These are phyloP conservation scores for Formicarius rufipectus DNA, from an alignment of 2,113 vertebrate genomes.

Conservation along the genomic window DNA sequence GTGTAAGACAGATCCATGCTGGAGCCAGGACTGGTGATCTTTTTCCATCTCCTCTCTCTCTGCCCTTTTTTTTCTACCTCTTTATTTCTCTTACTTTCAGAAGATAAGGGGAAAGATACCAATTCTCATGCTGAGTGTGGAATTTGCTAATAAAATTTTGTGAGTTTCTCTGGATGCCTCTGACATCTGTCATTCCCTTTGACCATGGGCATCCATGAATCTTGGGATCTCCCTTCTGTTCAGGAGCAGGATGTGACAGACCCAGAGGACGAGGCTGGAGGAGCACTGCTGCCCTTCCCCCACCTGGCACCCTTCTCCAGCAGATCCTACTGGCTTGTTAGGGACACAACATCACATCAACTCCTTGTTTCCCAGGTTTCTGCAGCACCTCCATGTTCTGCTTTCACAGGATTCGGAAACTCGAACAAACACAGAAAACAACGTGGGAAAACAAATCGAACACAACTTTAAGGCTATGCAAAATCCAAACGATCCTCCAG, in stretches of 20 bases:
- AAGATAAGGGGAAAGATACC: neutral
- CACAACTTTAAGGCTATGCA: neutral
- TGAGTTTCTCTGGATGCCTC: neutral
- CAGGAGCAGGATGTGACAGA: neutral
- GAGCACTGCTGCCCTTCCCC: neutral
- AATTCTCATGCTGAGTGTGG: neutral
- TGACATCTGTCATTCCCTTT: neutral
- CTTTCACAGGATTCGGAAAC: neutral
- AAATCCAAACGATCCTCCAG: neutral
- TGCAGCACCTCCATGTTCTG: neutral
- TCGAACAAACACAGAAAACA: neutral
- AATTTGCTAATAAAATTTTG: neutral
- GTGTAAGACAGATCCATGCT: fast-evolving
- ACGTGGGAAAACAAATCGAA: neutral
- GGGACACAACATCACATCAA: neutral
- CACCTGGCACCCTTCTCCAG: neutral
- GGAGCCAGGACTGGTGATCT: neutral
- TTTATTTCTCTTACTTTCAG: neutral
- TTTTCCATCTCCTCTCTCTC: neutral
- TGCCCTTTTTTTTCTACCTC: neutral
- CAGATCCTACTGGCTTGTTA: neutral
- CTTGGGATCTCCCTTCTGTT: neutral
- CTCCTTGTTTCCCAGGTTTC: neutral
- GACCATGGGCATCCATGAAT: fast-evolving
- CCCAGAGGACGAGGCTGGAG: neutral